phyloP scores from a whole-genome alignment of 2,888 invertebrate species.

The Coremacera marginata region DNA sequence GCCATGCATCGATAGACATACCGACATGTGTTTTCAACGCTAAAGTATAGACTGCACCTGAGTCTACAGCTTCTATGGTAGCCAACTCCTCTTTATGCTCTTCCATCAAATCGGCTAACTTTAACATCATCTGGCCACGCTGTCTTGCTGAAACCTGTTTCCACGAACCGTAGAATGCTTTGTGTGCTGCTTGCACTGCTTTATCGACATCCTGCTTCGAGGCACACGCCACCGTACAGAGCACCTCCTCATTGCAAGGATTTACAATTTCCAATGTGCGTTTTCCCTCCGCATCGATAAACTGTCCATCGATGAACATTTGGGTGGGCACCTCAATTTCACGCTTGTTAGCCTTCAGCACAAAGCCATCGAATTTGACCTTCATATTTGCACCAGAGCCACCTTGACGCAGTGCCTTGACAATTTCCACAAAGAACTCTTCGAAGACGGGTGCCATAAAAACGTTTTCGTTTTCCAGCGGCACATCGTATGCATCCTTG shows the following conservation, averaged over 20 bases:
- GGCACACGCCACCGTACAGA: slow-evolving; percentile 81
- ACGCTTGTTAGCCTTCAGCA: slow-evolving; percentile 85
- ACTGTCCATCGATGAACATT: slow-evolving; percentile 91
- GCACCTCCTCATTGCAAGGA: slow-evolving; percentile 85
- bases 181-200: slow-evolving; percentile 89
- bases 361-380: slow-evolving; percentile 78
- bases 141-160: slow-evolving; percentile 94
- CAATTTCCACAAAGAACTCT: slow-evolving; percentile 80
- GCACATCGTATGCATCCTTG: slow-evolving; percentile 82
- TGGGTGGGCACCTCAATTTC: slow-evolving; percentile 89
- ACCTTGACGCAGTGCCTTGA: slow-evolving; percentile 77
- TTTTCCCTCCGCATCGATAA: slow-evolving; percentile 81
- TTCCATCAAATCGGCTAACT: slow-evolving; percentile 95
- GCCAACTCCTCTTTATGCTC: slow-evolving; percentile 94
- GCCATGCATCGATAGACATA: slow-evolving; percentile 97
- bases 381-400: slow-evolving; percentile 70
- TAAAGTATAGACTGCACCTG: slow-evolving; percentile 96
- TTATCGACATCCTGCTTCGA: slow-evolving; percentile 85
- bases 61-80: slow-evolving; percentile 92
- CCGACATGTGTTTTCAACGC: slow-evolving; percentile 97
- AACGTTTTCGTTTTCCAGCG: slow-evolving; percentile 88
- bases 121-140: slow-evolving; percentile 85
- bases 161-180: slow-evolving; percentile 94
- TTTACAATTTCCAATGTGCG: slow-evolving; percentile 79
- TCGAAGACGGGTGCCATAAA: slow-evolving; percentile 92